Evolutionary conservation across 2,888 invertebrate species (phyloP).

Genomic region (Lasioglossum zephyrum): DNA sequence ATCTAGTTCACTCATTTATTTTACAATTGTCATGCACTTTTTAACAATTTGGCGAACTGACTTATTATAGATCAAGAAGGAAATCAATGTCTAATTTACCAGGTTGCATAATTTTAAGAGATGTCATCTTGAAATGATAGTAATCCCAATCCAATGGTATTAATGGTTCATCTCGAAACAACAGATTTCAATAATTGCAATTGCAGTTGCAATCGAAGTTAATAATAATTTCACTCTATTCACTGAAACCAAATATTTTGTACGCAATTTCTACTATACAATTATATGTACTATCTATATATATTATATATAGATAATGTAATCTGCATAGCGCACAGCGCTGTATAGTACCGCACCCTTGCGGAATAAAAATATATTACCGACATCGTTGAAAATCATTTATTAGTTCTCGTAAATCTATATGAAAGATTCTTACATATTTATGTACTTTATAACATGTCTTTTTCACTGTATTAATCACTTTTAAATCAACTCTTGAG

Average conservation of each 20-base stretch:
- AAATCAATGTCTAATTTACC: slow-evolving; percentile 49
- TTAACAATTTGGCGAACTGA: not conserved
- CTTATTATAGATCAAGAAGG: not conserved
- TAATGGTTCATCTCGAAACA: not conserved
- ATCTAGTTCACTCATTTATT: not conserved
- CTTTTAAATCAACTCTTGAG: too few relatives aligned
- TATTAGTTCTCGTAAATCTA: too few relatives aligned
- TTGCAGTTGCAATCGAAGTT: not conserved
- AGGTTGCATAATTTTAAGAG: slow-evolving; percentile 57
- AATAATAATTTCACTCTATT: slow-evolving; percentile 23
- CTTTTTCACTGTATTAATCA: too few relatives aligned
- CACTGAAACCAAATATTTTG: slow-evolving; percentile 23
- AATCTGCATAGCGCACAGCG: not conserved
- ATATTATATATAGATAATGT: not conserved
- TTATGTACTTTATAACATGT: too few relatives aligned
- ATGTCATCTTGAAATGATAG: slow-evolving; percentile 54
- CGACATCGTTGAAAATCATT: too few relatives aligned
- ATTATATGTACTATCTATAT: not conserved
- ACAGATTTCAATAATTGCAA: not conserved
- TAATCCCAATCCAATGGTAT: not conserved
- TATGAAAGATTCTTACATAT: too few relatives aligned
- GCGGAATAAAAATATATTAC: too few relatives aligned
- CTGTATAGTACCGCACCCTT: too few relatives aligned
- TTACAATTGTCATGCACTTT: not conserved
- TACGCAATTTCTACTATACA: not conserved